phyloP scores from a whole-genome alignment of 92 coral and sea anemone genomes.

The Umimayanthus kanabou region DNA sequence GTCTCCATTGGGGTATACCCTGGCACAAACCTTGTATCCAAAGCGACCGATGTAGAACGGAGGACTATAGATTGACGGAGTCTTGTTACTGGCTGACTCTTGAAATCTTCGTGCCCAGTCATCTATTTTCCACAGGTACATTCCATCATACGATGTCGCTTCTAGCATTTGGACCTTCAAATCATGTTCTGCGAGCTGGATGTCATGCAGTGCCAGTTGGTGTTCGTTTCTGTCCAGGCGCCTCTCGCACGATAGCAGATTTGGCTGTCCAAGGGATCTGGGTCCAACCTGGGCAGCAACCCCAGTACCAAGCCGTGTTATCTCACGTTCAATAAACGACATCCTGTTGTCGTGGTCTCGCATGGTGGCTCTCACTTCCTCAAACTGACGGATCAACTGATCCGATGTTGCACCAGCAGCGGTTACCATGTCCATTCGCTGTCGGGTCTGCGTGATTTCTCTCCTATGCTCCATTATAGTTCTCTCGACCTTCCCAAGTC shows the following conservation, averaged over 20 bases:
- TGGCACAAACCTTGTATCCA: conserved; percentile 82
- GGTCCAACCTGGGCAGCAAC: not conserved
- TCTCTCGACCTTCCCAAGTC: conserved; percentile 54
- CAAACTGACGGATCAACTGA: conserved; percentile 45
- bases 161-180: conserved; percentile 55
- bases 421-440: conserved; percentile 42
- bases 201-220: conserved; percentile 58
- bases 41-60: conserved; percentile 83
- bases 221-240: conserved; percentile 65
- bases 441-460: conserved; percentile 44
- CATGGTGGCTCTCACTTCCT: conserved; percentile 33
- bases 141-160: conserved; percentile 66
- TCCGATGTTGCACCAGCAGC: conserved; percentile 13
- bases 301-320: conserved; percentile 27
- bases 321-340: conserved; percentile 21
- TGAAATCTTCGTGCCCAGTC: conserved; percentile 65
- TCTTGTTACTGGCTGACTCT: conserved; percentile 68
- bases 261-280: not conserved
- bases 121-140: conserved; percentile 81
- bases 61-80: conserved; percentile 77
- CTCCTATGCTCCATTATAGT: conserved; percentile 54
- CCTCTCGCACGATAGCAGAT: conserved; percentile 33
- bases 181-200: conserved; percentile 64
- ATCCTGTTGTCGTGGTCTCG: conserved; percentile 42
- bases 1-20: conserved; percentile 80